Evolutionary conservation across 2,888 invertebrate species (phyloP).

Genomic region (Nasonovia ribisnigri): DNA sequence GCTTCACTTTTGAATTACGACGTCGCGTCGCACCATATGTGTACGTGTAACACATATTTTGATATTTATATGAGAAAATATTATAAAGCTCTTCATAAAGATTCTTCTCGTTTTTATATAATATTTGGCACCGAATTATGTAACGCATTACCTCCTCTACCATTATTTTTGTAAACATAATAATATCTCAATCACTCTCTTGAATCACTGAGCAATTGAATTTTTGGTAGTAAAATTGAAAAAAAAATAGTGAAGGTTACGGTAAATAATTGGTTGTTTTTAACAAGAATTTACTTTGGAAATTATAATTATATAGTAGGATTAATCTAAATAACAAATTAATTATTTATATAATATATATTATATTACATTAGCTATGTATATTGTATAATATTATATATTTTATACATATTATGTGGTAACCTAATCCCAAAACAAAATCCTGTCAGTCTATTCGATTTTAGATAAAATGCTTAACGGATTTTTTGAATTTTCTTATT

Average conservation of each 20-base stretch:
- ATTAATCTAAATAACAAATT: background rate
- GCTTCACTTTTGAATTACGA: constrained; percentile 12
- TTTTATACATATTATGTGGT: background rate
- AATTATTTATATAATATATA: background rate
- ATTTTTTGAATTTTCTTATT: background rate
- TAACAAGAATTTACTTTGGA: background rate
- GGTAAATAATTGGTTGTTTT: background rate
- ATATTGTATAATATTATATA: background rate
- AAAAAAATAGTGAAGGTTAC: background rate
- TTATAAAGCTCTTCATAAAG: background rate
- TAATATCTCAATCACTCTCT: background rate
- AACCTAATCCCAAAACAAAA: background rate
- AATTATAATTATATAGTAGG: background rate
- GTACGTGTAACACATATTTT: constrained; percentile 19
- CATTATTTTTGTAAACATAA: constrained; percentile 4
- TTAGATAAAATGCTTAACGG: background rate
- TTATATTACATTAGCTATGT: too few relatives aligned
- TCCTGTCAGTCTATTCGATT: background rate
- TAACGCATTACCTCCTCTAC: background rate
- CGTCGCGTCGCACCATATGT: background rate
- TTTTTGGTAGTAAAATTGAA: background rate
- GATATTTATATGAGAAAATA: constrained; percentile 7
- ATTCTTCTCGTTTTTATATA: background rate
- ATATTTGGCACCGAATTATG: constrained; percentile 2
- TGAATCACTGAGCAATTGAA: background rate